phyloP scores from a whole-genome alignment of 2,797 vertebrate species.

The Epinephelus awoara region DNA sequence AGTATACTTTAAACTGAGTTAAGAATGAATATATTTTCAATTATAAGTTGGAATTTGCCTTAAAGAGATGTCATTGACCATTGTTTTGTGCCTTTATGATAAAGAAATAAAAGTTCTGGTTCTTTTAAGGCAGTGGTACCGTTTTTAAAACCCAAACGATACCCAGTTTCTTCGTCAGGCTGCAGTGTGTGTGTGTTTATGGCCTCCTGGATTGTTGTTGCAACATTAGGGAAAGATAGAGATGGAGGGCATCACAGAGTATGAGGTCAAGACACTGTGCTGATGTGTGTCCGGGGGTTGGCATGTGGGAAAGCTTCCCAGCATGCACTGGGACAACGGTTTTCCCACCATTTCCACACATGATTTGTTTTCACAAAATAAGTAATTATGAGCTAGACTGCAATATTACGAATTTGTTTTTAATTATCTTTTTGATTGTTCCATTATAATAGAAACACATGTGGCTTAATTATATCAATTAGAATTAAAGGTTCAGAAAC shows the following conservation, averaged over 20 bases:
- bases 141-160: too few relatives aligned
- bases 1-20: too few relatives aligned
- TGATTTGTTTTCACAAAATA: background rate
- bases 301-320: constrained; percentile 13
- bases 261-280: background rate
- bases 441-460: background rate
- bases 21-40: too few relatives aligned
- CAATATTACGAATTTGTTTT: background rate
- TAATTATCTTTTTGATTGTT: background rate
- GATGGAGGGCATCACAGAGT: background rate
- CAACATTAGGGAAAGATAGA: background rate
- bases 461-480: background rate
- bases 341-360: background rate
- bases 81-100: too few relatives aligned
- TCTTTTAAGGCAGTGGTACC: too few relatives aligned
- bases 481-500: background rate
- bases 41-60: too few relatives aligned
- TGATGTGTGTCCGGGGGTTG: background rate
- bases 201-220: background rate
- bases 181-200: too few relatives aligned
- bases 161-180: too few relatives aligned
- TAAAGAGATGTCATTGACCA: too few relatives aligned
- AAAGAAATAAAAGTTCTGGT: too few relatives aligned
- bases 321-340: background rate
- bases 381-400: background rate